Base-by-base conservation (phyloP, 2,888 invertebrate genomes). In the Leptinotarsa tumamoca region DNA sequence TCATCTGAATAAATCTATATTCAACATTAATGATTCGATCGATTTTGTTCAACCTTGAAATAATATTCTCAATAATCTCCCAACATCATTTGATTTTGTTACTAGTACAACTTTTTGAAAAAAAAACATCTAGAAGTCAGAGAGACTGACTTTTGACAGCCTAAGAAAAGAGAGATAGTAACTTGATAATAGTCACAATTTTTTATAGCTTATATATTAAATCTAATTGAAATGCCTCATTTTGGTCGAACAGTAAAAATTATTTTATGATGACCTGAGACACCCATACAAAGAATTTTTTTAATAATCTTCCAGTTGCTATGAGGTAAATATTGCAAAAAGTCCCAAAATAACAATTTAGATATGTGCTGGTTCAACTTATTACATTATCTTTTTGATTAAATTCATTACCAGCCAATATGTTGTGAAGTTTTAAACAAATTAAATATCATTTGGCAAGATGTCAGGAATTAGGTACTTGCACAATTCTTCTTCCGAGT, bases 391-490 rank as follows among this genome's bases (percentile, higher is more conserved):
- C 15, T 63, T 15, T 27, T 4, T 33, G 33, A 33, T n/a, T 63
- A 33, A 63, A 17, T 14, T 61, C 23, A 13, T 4, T n/a, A 17
- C 33, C n/a, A 33, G 61, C 23, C 23, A 18, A 51, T 52, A 13
- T 49, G 0, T 68, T 67, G 71, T 49, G 58, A 63, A 43, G 13
- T 63, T 5, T 69, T 58, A 43, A 43, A 18, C 7, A 43, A 13
- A 7, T 90, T 89, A 93, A 88, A 93, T 92, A 87, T 93, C 91
- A 56, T 90, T 91, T 73, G 95, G 95, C 82, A 95, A 89, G 84
- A 95, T 94, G 86, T 95, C 95, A 21, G 95, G 95, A 89, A 95
- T 94, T 81, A 95, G 88, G 88, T 94, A 93, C 83, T 92, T 91
- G 87, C 94, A 94, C 58, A 95, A 89, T 78, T 94, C 93, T 86